phyloP scores from a whole-genome alignment of 2,113 vertebrate species.

The Menura novaehollandiae region DNA sequence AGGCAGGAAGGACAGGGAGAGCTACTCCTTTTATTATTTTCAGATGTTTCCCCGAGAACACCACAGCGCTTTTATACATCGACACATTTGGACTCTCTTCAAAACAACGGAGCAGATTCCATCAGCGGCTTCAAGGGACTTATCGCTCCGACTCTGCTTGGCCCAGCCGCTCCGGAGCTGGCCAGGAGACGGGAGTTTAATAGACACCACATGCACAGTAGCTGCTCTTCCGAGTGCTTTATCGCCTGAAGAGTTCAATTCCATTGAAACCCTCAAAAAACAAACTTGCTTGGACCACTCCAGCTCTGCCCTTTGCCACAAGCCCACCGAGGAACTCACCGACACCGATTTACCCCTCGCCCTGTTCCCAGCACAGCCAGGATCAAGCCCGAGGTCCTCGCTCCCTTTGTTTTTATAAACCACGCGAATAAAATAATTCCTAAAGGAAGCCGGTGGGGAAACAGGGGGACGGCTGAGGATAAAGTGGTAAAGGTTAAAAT shows the following conservation, averaged over 20 bases:
- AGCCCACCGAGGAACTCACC: not conserved
- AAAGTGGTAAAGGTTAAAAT: not conserved
- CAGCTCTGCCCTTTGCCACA: not conserved
- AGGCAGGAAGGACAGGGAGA: conserved; percentile 15
- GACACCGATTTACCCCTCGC: fast-evolving
- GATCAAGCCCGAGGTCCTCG: not conserved
- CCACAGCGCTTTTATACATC: not conserved
- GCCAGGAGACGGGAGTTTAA: conserved; percentile 11
- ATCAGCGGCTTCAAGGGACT: not conserved
- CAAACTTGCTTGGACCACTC: not conserved
- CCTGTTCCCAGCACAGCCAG: fast-evolving
- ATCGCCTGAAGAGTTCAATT: not conserved
- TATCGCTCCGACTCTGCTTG: not conserved
- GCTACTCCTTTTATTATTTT: conserved; percentile 32
- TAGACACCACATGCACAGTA: conserved; percentile 56
- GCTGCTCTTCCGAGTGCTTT: not conserved
- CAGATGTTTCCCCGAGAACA: conserved; percentile 29
- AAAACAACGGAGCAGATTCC: not conserved
- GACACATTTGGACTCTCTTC: not conserved
- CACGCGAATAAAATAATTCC: not conserved
- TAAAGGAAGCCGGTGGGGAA: not conserved
- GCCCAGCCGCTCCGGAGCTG: not conserved
- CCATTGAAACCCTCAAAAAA: not conserved
- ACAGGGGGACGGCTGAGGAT: not conserved
- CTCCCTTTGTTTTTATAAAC: not conserved